phyloP scores from a whole-genome alignment of 92 coral and sea anemone genomes.

The Hydrozoanthus gracilis region DNA sequence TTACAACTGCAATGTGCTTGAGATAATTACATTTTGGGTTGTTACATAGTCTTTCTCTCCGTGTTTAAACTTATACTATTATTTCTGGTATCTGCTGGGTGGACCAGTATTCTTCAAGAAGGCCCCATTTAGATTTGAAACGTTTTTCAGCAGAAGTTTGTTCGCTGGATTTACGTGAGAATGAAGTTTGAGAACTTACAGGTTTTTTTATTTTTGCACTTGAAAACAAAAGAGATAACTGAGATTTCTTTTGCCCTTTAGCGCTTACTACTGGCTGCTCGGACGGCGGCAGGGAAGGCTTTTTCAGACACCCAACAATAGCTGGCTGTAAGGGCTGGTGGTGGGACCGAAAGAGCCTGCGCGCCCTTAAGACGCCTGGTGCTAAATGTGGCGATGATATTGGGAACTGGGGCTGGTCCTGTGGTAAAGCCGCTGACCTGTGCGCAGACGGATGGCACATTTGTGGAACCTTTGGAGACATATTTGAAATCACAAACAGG shows the following conservation, averaged over 20 bases:
- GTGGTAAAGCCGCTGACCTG: conserved; percentile 77
- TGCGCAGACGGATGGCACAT: conserved; percentile 89
- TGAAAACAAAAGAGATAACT: too few species aligned
- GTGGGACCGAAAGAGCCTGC: conserved; percentile 73
- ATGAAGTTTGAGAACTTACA: too few species aligned
- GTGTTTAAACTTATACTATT: too few species aligned
- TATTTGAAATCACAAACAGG: conserved; percentile 77
- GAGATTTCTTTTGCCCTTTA: background rate
- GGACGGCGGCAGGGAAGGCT: conserved; percentile 86
- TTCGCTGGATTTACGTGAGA: too few species aligned
- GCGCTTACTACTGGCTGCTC: conserved; percentile 74
- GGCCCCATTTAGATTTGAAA: too few species aligned
- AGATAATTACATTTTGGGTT: too few species aligned
- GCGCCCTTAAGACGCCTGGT: conserved; percentile 66
- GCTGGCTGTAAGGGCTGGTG: conserved; percentile 88
- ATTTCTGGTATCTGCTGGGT: too few species aligned
- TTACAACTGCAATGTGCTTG: too few species aligned
- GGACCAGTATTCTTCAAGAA: too few species aligned
- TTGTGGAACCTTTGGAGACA: conserved; percentile 87
- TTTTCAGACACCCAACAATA: conserved; percentile 72
- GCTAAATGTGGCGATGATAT: conserved; percentile 81
- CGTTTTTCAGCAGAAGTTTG: too few species aligned
- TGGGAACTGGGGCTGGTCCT: conserved; percentile 56
- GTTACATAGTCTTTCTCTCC: too few species aligned
- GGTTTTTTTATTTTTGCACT: too few species aligned